Evolutionary conservation across 2,113 vertebrate genomes (phyloP).

Genomic region (Rynchops niger): DNA sequence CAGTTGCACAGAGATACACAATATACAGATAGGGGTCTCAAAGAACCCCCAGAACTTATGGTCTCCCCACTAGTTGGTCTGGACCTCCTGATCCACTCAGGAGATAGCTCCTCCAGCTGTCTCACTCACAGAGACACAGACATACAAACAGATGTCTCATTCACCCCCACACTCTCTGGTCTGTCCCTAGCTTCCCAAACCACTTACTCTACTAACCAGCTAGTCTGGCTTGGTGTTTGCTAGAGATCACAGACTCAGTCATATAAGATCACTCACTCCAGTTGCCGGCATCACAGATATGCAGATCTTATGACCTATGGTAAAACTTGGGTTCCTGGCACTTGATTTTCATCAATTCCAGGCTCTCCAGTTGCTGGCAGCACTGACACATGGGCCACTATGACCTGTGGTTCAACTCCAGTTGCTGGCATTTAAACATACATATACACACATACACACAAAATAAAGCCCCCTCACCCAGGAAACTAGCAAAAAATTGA

Average conservation of each 20-base stretch:
- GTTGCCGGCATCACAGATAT: background rate
- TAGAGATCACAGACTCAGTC: background rate
- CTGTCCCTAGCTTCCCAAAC: background rate
- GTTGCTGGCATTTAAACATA: background rate
- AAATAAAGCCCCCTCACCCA: background rate
- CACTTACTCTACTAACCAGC: background rate
- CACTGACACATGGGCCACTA: background rate
- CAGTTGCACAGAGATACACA: fast-evolving
- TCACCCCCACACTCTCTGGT: background rate
- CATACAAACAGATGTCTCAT: background rate
- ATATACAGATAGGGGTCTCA: background rate
- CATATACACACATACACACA: background rate
- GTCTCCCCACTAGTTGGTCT: fast-evolving
- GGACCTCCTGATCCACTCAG: background rate
- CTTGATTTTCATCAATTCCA: background rate
- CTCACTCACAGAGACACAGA: background rate
- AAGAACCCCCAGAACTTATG: background rate
- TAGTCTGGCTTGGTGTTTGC: background rate
- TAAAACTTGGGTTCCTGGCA: background rate
- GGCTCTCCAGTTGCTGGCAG: background rate
- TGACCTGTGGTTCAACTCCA: background rate
- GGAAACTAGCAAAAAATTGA: background rate
- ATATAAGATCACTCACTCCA: background rate
- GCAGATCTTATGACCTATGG: background rate
- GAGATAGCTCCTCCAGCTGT: background rate